A percentile compares a stretch with the other conserved stretches of the same genome.
These are phyloP conservation scores for Ophion obscuratus DNA, from an alignment of 2,888 invertebrate species.

Conservation along the genomic window DNA sequence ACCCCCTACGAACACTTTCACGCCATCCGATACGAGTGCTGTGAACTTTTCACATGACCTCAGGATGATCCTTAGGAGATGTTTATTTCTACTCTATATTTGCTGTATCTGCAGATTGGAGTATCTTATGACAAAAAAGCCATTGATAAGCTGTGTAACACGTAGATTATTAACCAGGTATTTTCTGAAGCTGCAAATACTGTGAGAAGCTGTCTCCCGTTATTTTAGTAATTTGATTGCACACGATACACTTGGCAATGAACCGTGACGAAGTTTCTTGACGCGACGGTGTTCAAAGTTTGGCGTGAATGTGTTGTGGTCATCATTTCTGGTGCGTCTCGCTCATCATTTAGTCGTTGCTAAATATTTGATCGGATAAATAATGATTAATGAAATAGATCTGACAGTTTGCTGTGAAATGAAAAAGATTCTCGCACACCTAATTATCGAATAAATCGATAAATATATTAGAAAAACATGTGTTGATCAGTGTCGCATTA, in stretches of 20 bases:
- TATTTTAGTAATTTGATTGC: conserved; percentile 1
- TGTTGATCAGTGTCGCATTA: conserved; percentile 3
- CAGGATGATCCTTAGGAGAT: too few species aligned
- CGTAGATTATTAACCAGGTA: too few species aligned
- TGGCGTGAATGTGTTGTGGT: conserved; percentile 4
- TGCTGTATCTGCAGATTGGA: too few species aligned
- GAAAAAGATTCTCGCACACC: neutral
- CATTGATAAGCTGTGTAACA: too few species aligned
- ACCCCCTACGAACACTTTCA: too few species aligned
- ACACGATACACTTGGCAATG: conserved; percentile 1
- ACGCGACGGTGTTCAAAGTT: conserved; percentile 11
- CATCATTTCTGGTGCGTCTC: neutral
- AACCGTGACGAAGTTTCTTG: neutral
- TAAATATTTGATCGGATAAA: neutral
- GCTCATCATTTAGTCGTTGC: neutral
- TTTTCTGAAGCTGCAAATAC: too few species aligned
- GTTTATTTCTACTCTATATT: too few species aligned
- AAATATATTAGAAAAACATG: neutral
- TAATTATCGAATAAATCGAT: neutral
- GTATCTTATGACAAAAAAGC: too few species aligned
- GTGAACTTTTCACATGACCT: too few species aligned
- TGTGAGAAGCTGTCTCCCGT: too few species aligned
- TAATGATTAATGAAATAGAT: neutral
- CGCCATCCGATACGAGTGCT: too few species aligned
- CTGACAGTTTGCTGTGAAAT: neutral